Conservation (phyloP, 2,888 invertebrate genomes). For the Pammene aurita region DNA sequence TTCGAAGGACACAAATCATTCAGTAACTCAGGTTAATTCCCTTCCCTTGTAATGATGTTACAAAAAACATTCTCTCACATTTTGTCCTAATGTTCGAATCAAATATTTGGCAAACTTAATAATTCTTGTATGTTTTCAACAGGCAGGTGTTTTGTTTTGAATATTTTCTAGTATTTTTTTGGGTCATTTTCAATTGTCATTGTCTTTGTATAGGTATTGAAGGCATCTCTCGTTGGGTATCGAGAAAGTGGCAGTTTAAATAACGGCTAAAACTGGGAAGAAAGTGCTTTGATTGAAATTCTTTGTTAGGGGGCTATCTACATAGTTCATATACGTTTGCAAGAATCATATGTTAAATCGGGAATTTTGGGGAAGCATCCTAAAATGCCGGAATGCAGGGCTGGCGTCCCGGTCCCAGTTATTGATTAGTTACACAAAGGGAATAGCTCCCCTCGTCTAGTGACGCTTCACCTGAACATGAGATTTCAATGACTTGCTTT, state of each 20-base stretch:
- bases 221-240: not conserved
- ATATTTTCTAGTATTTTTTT: slow-evolving; percentile 10
- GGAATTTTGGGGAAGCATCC: slow-evolving; percentile 40
- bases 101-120: not conserved
- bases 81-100: not conserved
- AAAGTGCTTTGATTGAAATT: slow-evolving; percentile 5
- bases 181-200: slow-evolving; percentile 11
- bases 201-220: not conserved
- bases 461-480: slow-evolving; percentile 36
- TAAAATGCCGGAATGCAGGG: slow-evolving; percentile 44
- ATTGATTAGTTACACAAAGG: slow-evolving; percentile 61
- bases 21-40: not conserved
- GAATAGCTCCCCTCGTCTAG: slow-evolving; percentile 55
- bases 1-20: too few relatives aligned
- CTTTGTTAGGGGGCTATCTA: not conserved
- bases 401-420: slow-evolving; percentile 50
- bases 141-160: slow-evolving; percentile 1
- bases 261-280: not conserved
- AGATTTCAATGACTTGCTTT: slow-evolving; percentile 19
- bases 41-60: not conserved
- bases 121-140: slow-evolving; percentile 9
- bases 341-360: slow-evolving; percentile 32
- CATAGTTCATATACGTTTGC: not conserved
- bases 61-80: not conserved
- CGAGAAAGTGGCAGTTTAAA: not conserved